A percentile compares a stretch with the other conserved stretches of the same genome.
Evolutionary conservation across 2,113 vertebrate species (phyloP).

Genomic region (Nibea coibor): DNA sequence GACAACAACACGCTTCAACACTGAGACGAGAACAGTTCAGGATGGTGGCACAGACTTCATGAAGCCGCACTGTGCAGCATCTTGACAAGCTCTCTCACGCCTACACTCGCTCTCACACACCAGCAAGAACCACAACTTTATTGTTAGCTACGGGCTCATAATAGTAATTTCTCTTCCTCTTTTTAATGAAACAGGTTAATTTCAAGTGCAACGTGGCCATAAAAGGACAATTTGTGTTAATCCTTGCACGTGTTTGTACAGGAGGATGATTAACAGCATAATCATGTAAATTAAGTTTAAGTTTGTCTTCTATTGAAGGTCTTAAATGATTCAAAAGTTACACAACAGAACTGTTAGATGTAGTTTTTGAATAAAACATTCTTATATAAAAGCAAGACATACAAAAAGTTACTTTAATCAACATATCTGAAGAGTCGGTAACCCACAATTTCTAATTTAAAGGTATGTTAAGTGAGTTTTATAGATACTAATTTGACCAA

Average conservation of each 20-base stretch:
- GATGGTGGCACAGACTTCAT: not conserved
- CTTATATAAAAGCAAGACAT: not conserved
- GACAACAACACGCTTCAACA: conserved; percentile 3
- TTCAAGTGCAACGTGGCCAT: not conserved
- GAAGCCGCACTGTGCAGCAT: not conserved
- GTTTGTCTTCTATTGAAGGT: not conserved
- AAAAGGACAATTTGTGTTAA: not conserved
- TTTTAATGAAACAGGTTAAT: not conserved
- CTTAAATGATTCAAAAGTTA: not conserved
- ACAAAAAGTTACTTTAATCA: not conserved
- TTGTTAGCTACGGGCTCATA: conserved; percentile 1
- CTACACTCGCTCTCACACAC: not conserved
- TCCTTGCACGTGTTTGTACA: not conserved
- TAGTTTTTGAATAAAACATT: not conserved
- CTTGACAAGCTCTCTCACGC: not conserved
- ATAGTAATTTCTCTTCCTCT: conserved; percentile 20
- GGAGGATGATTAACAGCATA: not conserved
- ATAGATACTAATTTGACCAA: not conserved
- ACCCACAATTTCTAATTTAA: not conserved
- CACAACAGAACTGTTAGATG: not conserved
- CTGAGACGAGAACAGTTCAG: not conserved
- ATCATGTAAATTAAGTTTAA: not conserved
- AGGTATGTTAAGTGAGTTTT: not conserved
- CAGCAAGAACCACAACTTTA: not conserved
- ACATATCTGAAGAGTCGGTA: not conserved